Base-by-base conservation (phyloP, 2,797 vertebrate species). In the Silurus lanzhouensis region DNA sequence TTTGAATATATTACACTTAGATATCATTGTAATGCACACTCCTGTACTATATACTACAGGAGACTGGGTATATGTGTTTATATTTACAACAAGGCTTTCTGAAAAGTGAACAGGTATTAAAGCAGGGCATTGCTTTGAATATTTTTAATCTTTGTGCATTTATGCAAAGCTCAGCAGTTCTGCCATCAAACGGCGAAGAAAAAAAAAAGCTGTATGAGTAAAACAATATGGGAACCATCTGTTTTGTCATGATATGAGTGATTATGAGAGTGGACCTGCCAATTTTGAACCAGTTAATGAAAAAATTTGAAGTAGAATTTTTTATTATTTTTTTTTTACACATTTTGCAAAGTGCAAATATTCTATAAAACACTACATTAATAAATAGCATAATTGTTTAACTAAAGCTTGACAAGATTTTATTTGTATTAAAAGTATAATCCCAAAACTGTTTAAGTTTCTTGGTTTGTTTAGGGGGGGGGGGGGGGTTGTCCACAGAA, bases 91-190 rank as follows among this genome's bases (percentile, higher is more conserved):
- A 68, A 55, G 38, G n/a, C 7, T 76, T 66, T 58, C 27, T 68
- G 15, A 68, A 84, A 57, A 78, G 27, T 12, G 27, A 25, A 25
- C 22, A 31, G 5, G 13, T 67, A 19, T 60, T 20, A 70, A 61
- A 46, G 38, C 63, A 82, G 71, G 15, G 22, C 14, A 60, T 27
- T 75, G 57, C 15, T 64, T 74, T 55, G 15, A 63, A 79, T 22
- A 79, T 79, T 61, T 38, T 10, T 77, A 38, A 67, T 27, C 6
- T 63, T 60, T 85, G 38, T 38, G 57, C 20, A 67, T 58, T 25
- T 77, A 38, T 58, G 27, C 74, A 81, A 81, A 81, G n/a, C 60
- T 77, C 80, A 82, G 72, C 71, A 75, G 22, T 75, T 86, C 48
- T 67, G 79, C n/a, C 78, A 75, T 46, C 52, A 86, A 82, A 46